Conservation (phyloP, 2,888 invertebrate species). For the Plebejus argus region DNA sequence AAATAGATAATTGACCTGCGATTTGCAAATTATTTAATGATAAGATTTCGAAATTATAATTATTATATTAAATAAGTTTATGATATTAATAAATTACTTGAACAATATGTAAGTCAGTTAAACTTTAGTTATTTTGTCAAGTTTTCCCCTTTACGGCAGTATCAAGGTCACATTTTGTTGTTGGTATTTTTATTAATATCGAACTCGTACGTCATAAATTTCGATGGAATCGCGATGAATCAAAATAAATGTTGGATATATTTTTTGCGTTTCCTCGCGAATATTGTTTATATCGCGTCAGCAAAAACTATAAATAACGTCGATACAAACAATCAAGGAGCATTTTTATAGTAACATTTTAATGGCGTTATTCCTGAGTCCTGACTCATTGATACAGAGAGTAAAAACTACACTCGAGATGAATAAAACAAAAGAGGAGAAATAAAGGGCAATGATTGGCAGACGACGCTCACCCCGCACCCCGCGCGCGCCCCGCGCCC, state of each 20-base stretch:
- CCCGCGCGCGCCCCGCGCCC: conserved; percentile 39
- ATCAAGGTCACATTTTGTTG: neutral
- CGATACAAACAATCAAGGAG: conserved; percentile 26
- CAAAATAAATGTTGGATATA: conserved; percentile 20
- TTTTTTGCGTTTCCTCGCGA: conserved; percentile 20
- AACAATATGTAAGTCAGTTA: neutral
- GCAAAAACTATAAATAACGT: conserved; percentile 28
- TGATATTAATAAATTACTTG: neutral
- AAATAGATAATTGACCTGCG: neutral
- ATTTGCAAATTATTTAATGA: neutral
- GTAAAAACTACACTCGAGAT: conserved; percentile 28
- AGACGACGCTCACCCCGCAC: conserved; percentile 51
- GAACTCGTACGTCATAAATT: conserved; percentile 11
- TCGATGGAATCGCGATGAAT: conserved; percentile 14
- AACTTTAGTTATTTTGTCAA: neutral
- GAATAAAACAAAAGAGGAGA: conserved; percentile 38
- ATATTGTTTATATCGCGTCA: conserved; percentile 13
- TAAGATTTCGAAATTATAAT: neutral
- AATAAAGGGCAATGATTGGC: conserved; percentile 52
- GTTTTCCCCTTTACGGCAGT: neutral
- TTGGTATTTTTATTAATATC: neutral
- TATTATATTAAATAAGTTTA: too few relatives aligned
- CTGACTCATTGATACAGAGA: conserved; percentile 32
- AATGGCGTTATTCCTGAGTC: conserved; percentile 23
- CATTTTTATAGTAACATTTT: conserved; percentile 25